A percentile compares a stretch with the other conserved stretches of the same genome.
Evolutionary conservation across 2,113 vertebrate genomes (phyloP).

Genomic region (Cebidichthys violaceus): DNA sequence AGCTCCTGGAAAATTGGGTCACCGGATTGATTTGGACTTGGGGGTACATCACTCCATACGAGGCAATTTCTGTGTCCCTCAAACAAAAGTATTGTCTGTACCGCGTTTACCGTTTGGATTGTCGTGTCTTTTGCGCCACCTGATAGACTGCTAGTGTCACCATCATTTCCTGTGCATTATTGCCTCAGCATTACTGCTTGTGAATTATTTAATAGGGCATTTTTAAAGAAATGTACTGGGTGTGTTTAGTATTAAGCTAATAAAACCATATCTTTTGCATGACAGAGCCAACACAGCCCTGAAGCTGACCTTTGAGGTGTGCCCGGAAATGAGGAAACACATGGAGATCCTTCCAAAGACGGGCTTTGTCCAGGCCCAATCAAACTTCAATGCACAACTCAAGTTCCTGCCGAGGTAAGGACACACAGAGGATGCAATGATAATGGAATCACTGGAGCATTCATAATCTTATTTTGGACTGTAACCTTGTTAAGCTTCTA

Average conservation of each 20-base stretch:
- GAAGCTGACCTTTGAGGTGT: slow-evolving; percentile 89
- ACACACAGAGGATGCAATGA: slow-evolving; percentile 50
- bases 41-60: slow-evolving; percentile 4
- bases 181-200: neutral
- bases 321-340: slow-evolving; percentile 88
- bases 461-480: slow-evolving; percentile 57
- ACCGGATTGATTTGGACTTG: slow-evolving; percentile 44
- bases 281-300: slow-evolving; percentile 86
- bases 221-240: neutral
- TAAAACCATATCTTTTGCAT: slow-evolving; percentile 23
- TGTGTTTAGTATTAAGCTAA: slow-evolving; percentile 9
- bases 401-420: slow-evolving; percentile 93
- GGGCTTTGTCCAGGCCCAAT: slow-evolving; percentile 87
- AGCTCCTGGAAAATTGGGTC: slow-evolving; percentile 69
- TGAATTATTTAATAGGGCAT: neutral
- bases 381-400: slow-evolving; percentile 86
- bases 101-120: neutral
- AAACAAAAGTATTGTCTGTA: slow-evolving; percentile 8
- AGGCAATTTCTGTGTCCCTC: slow-evolving; percentile 45
- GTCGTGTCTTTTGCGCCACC: neutral
- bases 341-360: slow-evolving; percentile 90
- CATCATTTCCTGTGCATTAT: neutral
- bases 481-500: slow-evolving; percentile 63
- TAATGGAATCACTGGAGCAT: slow-evolving; percentile 62
- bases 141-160: neutral